These are phyloP conservation scores for Laupala kohalensis DNA, from an alignment of 1,140 invertebrate species.

Conservation along the genomic window DNA sequence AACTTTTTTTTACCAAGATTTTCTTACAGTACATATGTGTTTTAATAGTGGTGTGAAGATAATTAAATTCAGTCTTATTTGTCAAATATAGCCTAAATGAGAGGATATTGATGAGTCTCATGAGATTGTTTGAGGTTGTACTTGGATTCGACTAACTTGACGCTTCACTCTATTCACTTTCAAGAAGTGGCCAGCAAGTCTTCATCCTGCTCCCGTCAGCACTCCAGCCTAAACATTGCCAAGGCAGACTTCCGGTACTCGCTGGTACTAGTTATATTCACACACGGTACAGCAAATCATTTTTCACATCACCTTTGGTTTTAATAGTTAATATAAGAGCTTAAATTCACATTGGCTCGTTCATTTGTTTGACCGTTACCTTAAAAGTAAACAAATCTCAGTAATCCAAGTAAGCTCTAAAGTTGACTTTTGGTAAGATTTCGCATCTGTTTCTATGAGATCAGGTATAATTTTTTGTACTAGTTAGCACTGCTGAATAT, in stretches of 20 bases:
- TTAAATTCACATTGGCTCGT: slow-evolving; percentile 1
- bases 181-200: slow-evolving; percentile 15
- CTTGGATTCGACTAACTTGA: slow-evolving; percentile 12
- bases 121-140: not conserved
- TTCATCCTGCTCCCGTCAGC: slow-evolving; percentile 14
- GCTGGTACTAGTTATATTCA: slow-evolving; percentile 16
- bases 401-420: not conserved
- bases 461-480: slow-evolving; percentile 8
- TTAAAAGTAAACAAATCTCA: not conserved
- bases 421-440: not conserved
- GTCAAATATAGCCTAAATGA: not conserved
- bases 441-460: not conserved
- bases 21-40: not conserved
- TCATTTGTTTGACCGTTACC: not conserved
- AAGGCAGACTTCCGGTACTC: slow-evolving; percentile 11
- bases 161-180: slow-evolving; percentile 18
- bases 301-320: slow-evolving; percentile 14
- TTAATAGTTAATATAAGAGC: slow-evolving; percentile 13
- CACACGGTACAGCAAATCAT: slow-evolving; percentile 15
- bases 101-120: not conserved
- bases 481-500: slow-evolving; percentile 15
- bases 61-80: not conserved
- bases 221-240: slow-evolving; percentile 17
- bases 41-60: not conserved
- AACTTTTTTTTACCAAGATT: not conserved